Percentiles rank a stretch among this genome's conserved stretches.
These are phyloP conservation scores for Drosophila rhopaloa DNA, from an alignment of 1,140 invertebrate genomes.

Conservation along the genomic window DNA sequence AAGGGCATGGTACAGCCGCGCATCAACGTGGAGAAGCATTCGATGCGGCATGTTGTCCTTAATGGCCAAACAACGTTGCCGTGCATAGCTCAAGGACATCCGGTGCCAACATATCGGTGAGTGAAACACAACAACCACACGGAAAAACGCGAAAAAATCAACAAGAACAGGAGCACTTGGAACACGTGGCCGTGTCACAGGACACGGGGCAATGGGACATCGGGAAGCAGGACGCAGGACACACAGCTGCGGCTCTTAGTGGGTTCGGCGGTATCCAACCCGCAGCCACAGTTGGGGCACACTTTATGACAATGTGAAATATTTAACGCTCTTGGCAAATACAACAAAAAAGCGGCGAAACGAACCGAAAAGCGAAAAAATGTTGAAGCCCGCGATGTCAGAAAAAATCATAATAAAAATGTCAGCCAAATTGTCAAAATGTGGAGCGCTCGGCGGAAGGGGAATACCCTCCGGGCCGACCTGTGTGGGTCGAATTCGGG, in stretches of 20 bases:
- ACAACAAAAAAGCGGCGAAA: constrained; percentile 24
- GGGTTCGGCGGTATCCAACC: constrained; percentile 15
- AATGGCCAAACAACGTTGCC: constrained; percentile 90
- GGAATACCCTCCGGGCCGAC: constrained; percentile 18
- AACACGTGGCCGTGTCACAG: constrained; percentile 54
- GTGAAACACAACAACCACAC: constrained; percentile 59
- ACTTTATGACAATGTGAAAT: constrained; percentile 80
- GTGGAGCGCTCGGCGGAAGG: constrained; percentile 36
- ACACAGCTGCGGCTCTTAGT: constrained; percentile 26
- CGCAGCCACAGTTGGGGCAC: constrained; percentile 52
- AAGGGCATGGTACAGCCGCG: constrained; percentile 90
- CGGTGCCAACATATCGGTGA: constrained; percentile 90
- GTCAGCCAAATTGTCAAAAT: constrained; percentile 73
- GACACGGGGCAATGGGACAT: constrained; percentile 25
- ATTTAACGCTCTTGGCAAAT: constrained; percentile 65
- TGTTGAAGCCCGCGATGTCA: constrained; percentile 20
- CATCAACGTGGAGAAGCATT: constrained; percentile 89
- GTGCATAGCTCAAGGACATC: constrained; percentile 91
- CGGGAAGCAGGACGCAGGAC: constrained; percentile 2
- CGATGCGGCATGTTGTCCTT: constrained; percentile 87
- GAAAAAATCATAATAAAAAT: constrained; percentile 67
- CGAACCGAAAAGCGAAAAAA: constrained; percentile 28
- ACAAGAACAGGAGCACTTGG: constrained; percentile 44
- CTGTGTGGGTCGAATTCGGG: constrained; percentile 22
- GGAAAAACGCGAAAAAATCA: constrained; percentile 25